Conservation (phyloP, 2,888 invertebrate species). For the Tolmerus cingulatus region DNA sequence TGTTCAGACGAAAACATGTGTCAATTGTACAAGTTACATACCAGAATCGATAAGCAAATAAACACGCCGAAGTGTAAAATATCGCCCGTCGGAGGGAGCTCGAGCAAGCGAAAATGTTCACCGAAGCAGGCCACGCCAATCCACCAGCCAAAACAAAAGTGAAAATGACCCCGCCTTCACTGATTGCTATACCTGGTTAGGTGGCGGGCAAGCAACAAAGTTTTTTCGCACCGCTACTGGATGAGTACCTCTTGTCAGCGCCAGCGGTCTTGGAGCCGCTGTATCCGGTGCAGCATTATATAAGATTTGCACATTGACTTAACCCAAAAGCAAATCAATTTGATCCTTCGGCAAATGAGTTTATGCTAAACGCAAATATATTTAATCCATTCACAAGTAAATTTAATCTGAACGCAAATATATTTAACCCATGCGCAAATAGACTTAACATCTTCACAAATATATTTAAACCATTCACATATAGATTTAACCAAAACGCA, state of each 20-base stretch:
- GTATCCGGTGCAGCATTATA: not conserved
- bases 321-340: too few species aligned
- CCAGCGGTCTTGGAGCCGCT: not conserved
- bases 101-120: not conserved
- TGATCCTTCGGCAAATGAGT: too few species aligned
- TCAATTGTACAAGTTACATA: not conserved
- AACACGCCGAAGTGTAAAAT: not conserved
- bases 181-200: not conserved
- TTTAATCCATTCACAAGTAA: too few species aligned
- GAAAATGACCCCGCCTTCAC: not conserved
- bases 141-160: not conserved
- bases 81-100: not conserved
- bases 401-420: too few species aligned
- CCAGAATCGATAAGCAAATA: not conserved
- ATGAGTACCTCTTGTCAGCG: not conserved
- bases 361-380: too few species aligned
- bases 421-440: too few species aligned
- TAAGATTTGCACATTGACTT: too few species aligned
- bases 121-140: not conserved
- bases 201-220: not conserved
- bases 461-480: too few species aligned
- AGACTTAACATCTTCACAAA: too few species aligned
- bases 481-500: too few species aligned
- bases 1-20: not conserved
- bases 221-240: not conserved